Base-by-base conservation (phyloP, 2,888 invertebrate genomes). In the Tetanocera ferruginea region DNA sequence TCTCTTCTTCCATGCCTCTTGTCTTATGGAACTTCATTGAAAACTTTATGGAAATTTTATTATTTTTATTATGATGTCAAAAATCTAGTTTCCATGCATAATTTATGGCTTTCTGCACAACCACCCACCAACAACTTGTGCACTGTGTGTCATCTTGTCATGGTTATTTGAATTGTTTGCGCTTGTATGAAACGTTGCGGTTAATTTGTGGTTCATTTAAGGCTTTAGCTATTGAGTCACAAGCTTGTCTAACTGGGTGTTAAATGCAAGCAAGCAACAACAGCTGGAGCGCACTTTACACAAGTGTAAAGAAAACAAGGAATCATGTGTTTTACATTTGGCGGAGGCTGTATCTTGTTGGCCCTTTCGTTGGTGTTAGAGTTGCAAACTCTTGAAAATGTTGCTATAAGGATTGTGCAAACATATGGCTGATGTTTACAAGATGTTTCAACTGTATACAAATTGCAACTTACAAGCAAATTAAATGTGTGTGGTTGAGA, bases 121-220 rank as follows among this genome's bases (percentile, higher is more conserved):
- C 11, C 43, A 43, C 43, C 43, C 43, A 43, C 43, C 43, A 37
- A 43, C 43, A 37, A 43, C 43, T 43, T 43, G 43, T 43, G 43
- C 43, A 37, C 8, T 37, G 37, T 37, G 8, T 37, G 8, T 8
- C 43, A 43, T 43, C 43, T 43, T 43, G 43, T 43, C 14, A 11
- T 43, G 43, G 37, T 37, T 43, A 2, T 43, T 43, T 11, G 43
- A 4, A 43, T 43, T 43, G 43, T 43, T 43, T 11, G 43, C n/a
- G 14, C 19, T 37, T 37, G 5, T 37, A 8, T 43, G 69, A 11
- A 49, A 43, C 51, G 51, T 23, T 49, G 67, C 43, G 69, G 49
- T 69, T 49, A 3, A 51, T 49, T 49, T 23, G 69, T 17, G 69
- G 69, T 25, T 69, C 69, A 69, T 51, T 69, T 43, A 14, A 51